These are phyloP conservation scores for Pteronotus mesoamericanus DNA, from an alignment of 2,797 vertebrate species.

Conservation along the genomic window DNA sequence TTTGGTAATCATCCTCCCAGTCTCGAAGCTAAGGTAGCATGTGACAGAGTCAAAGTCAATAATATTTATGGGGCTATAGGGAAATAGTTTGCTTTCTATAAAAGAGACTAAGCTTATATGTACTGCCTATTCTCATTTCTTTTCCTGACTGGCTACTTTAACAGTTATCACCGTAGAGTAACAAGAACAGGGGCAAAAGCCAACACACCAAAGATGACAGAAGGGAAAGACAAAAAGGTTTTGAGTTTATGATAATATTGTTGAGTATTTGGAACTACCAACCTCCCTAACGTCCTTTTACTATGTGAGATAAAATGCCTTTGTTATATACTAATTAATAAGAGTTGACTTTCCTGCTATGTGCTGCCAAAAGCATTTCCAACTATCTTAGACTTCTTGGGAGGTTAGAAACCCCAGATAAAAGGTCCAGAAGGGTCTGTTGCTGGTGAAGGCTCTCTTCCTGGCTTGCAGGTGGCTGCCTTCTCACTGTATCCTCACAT, in stretches of 20 bases:
- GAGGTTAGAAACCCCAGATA: not conserved
- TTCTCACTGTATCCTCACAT: not conserved
- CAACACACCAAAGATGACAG: not conserved
- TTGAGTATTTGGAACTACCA: not conserved
- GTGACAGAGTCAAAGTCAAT: not conserved
- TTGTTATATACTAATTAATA: not conserved
- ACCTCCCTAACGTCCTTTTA: not conserved
- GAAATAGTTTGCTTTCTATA: not conserved
- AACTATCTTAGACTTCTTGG: not conserved
- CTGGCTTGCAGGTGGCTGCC: not conserved
- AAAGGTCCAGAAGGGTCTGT: not conserved
- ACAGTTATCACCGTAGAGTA: not conserved
- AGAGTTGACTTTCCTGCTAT: not conserved
- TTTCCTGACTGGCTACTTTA: not conserved
- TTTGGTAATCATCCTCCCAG: not conserved
- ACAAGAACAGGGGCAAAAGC: not conserved
- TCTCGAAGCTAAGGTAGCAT: not conserved
- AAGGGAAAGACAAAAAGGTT: not conserved
- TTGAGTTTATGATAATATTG: not conserved
- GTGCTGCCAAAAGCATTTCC: not conserved
- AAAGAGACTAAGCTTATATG: not conserved
- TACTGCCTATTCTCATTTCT: not conserved
- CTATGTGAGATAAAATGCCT: not conserved
- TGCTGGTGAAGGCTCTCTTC: not conserved
- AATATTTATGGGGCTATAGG: not conserved